Base-by-base conservation (phyloP, 2,888 invertebrate species). In the Notodonta dromedarius region DNA sequence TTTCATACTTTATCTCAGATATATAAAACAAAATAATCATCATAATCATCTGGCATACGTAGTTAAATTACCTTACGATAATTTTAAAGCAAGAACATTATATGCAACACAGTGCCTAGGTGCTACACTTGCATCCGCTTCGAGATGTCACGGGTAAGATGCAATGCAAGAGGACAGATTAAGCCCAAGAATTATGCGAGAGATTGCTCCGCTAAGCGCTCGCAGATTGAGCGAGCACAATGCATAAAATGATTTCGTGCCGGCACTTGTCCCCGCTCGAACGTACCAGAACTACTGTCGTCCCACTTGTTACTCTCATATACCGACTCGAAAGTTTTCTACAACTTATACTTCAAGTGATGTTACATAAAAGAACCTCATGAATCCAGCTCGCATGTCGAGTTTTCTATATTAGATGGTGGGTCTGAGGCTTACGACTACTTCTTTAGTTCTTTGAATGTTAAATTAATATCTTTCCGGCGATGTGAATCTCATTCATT, bases 301-400 rank as follows among this genome's bases (percentile, higher is more conserved):
- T 70, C 73, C 82, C 73, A 83, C 80, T 87, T 84, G 81, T 77
- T 82, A 82, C 82, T 82, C 82, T 86, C 81, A 83, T 84, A 83
- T 79, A 72, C 76, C 69, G 78, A 73, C 75, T 84, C 72, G 79
- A 84, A 89, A 88, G 76, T 87, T 88, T 78, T 76, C 73, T 65
- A 74, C 75, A 76, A 84, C 78, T 82, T 79, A 73, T 80, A 81
- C 79, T 85, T 82, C 82, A 83, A 88, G 85, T 83, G 81, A 80
- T 81, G 78, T 87, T 81, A 83, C 74, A 84, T 82, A 83, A 83
- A 84, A 85, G 79, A 80, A 70, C 54, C 79, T 79, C 79, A 79
- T 83, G 85, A 86, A 86, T 83, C 79, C 73, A 65, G 61, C 74
- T 77, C 76, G 66, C 67, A 69, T 74, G 77, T 78, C 80, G 71